Base-by-base conservation (phyloP, 2,113 vertebrate species). In the Trochalopteron elliotii region DNA sequence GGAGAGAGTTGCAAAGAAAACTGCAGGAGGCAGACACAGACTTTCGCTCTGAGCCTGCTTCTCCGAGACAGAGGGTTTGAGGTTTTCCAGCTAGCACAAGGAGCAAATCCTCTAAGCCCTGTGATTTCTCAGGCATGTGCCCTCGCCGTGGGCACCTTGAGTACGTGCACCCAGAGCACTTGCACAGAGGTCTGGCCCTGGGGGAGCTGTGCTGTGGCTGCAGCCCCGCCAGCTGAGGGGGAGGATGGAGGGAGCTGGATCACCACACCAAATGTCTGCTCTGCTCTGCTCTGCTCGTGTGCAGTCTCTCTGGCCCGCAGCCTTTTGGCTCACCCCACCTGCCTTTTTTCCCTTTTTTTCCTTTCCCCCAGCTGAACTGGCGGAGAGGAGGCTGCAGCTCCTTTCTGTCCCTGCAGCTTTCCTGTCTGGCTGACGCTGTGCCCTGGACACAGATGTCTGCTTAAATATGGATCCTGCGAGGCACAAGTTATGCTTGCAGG, bases 391-490 rank as follows among this genome's bases (percentile, higher is more conserved):
- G 70, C 70, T 94, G 84, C 21, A 4, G 84, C 85, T 96, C 42
- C 69, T 71, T 76, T 82, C 81, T 83, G 74, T 95, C 89, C 89
- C 78, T 63, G 63, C 81, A 85, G 87, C 74, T 80, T 95, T 94
- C 89, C 94, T 89, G 95, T 55, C 93, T 95, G 94, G 72, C 91
- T 96, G 89, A 90, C 15, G 85, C 87, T 89, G 37, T 94, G 85
- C 76, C 69, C 89, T 86, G 91, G 65, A 71, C 93, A 21, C 94
- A 93, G 80, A 83, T 67, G 45, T 80, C 9, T 22, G 12, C 68
- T 83, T 37, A 42, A 77, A 44, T 39, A 27, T 2, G 75, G 83
- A 50, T 77, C 69, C 79, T 92, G 92, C 2, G 0, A 83, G 83
- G 87, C 87, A 55, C 50, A 33, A 27, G 5, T 70, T 76, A 10